Percentiles rank a stretch among this genome's conserved stretches.
These are phyloP conservation scores for Mylabris phalerata DNA, from an alignment of 1,140 invertebrate genomes.

Conservation along the genomic window DNA sequence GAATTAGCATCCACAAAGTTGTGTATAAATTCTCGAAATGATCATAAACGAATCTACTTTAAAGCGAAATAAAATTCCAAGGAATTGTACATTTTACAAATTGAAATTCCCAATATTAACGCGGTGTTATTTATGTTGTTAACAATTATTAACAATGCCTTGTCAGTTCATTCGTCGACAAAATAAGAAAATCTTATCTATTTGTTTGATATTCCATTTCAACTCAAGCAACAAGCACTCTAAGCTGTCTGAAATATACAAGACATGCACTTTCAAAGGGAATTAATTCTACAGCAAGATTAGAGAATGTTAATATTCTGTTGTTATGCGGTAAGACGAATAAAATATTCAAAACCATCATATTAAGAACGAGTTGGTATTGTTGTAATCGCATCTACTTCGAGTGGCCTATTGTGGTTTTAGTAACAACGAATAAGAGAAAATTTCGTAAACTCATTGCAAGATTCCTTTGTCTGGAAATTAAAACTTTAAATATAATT, in stretches of 20 bases:
- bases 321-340: slow-evolving; percentile 21
- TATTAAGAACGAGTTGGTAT: slow-evolving; percentile 18
- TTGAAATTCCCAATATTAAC: too few species aligned
- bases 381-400: slow-evolving; percentile 13
- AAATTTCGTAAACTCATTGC: too few species aligned
- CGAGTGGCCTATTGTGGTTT: slow-evolving; percentile 18
- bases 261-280: slow-evolving; percentile 19
- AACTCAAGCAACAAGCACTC: slow-evolving; percentile 5
- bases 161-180: slow-evolving; percentile 1
- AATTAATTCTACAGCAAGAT: slow-evolving; percentile 19
- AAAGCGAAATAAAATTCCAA: too few species aligned
- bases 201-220: slow-evolving; percentile 12
- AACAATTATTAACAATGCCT: slow-evolving; percentile 6
- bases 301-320: slow-evolving; percentile 20
- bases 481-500: too few species aligned
- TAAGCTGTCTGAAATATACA: slow-evolving; percentile 14
- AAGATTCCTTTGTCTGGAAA: too few species aligned
- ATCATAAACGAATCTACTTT: too few species aligned
- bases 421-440: too few species aligned
- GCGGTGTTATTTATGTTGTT: background rate
- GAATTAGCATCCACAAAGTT: too few species aligned
- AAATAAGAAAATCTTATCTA: background rate
- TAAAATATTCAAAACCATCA: slow-evolving; percentile 20
- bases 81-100: too few species aligned
- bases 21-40: too few species aligned